Conservation (phyloP, 2,797 vertebrate species). For the Pagetopsis macropterus region DNA sequence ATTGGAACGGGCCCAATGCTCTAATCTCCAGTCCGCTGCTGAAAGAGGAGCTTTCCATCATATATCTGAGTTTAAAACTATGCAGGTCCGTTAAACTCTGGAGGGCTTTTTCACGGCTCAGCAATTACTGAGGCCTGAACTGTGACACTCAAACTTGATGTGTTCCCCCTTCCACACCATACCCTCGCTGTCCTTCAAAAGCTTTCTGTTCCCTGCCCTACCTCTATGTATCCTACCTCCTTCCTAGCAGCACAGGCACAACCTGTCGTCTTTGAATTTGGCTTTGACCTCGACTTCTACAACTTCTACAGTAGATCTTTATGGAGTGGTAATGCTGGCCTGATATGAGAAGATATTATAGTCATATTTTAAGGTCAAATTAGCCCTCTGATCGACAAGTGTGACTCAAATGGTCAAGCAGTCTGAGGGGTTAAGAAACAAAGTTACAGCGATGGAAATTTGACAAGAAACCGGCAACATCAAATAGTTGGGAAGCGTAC, state of each 20-base stretch:
- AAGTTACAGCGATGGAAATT: no score
- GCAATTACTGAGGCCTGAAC: constrained; percentile 56
- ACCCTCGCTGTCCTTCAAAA: constrained; percentile 61
- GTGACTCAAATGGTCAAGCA: no score
- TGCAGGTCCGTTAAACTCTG: constrained; percentile 53
- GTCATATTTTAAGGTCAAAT: no score
- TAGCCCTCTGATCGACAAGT: no score
- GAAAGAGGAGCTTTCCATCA: constrained; percentile 21
- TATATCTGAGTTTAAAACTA: constrained; percentile 41
- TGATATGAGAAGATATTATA: no score
- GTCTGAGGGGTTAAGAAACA: no score
- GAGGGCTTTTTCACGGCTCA: constrained; percentile 61
- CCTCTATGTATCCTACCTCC: constrained; percentile 48
- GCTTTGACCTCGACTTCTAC: neutral
- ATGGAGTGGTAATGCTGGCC: neutral
- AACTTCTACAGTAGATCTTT: neutral
- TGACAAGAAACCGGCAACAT: no score
- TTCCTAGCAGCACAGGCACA: constrained; percentile 30
- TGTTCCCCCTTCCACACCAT: constrained; percentile 63
- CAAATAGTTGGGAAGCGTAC: no score
- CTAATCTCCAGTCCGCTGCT: constrained; percentile 20
- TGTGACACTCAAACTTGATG: constrained; percentile 62
- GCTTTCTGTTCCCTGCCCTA: constrained; percentile 50
- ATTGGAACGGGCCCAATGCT: constrained; percentile 28
- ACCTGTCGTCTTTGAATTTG: constrained; percentile 54